Evolutionary conservation across 1,140 invertebrate genomes (phyloP), one percentile per base, ranked within the genome.

Genomic region (Aricia agestis): DNA sequence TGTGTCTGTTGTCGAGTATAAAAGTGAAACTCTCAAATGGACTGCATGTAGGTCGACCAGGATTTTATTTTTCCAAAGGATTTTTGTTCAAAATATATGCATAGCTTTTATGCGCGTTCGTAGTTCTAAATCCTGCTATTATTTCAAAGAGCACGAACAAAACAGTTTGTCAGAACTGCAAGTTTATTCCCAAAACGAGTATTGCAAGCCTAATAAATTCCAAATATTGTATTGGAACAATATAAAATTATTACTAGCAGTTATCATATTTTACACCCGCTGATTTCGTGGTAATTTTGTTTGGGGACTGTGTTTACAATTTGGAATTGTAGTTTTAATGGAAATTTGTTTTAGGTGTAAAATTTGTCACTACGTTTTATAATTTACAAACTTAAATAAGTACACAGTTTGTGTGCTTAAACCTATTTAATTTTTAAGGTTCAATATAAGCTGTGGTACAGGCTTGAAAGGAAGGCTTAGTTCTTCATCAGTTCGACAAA

Each of bases 181-280:
- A 52, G 11, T 52, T 52, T 52, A 52, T 52, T 52, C 45, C 45
- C 45, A 11, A 52, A 52, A 52, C 45, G 11, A 1, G 25, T 25
- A n/a, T 25, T 25, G 45, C 11, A 52, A 52, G 13, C 42, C 59
- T 70, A 75, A 75, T 75, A 75, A 75, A 75, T 75, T 72, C 67
- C 63, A 69, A 67, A 66, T 72, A 73, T 69, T 52, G 68, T 63
- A 67, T 42, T 52, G 67, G 59, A 72, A 72, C 74, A 75, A 75
- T 75, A 70, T 73, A 71, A 72, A 75, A 73, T 76, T 73, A 76
- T 76, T 72, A 67, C 65, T 32, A n/a, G 57, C 58, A 15, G 36
- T 71, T 67, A 41, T 36, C 68, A 72, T 63, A 63, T 63, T 72
- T 73, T 52, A 69, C 69, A 69, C 72, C 69, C 69, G 36, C 36